phyloP scores from a whole-genome alignment of 2,797 vertebrate species.

The Rhynchonycteris naso region DNA sequence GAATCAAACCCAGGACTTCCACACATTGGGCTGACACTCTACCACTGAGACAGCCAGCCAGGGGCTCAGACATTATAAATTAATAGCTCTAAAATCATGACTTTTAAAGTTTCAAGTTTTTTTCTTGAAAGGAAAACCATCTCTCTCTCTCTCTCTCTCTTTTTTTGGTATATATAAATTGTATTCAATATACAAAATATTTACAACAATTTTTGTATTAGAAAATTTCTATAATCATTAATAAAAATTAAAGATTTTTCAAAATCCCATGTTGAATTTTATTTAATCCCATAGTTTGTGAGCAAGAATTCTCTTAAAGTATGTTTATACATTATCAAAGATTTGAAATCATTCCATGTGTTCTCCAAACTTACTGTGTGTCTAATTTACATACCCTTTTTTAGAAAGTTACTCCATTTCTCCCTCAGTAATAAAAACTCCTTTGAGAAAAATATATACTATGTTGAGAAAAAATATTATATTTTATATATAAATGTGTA shows the following conservation, averaged over 20 bases:
- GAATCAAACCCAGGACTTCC: too few relatives aligned
- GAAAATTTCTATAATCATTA: not conserved
- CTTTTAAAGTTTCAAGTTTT: conserved; percentile 39
- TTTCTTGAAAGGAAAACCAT: not conserved
- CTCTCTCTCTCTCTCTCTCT: too few relatives aligned
- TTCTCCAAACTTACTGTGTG: not conserved
- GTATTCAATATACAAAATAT: not conserved
- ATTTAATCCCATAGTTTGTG: not conserved
- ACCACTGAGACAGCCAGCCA: too few relatives aligned
- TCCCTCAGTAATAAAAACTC: not conserved
- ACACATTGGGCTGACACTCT: too few relatives aligned
- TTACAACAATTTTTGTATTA: not conserved
- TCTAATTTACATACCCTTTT: not conserved
- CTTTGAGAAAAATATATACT: not conserved
- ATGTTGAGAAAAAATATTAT: not conserved
- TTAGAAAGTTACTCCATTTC: conserved; percentile 28
- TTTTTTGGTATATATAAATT: not conserved
- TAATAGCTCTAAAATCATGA: not conserved
- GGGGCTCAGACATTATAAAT: not conserved
- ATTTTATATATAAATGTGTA: not conserved
- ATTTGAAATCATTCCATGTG: not conserved
- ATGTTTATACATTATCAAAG: not conserved
- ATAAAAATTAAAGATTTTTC: not conserved
- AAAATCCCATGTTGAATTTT: not conserved
- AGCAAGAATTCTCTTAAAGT: not conserved